Conservation (phyloP, 2,888 invertebrate species). For the Danaus chrysippus region DNA sequence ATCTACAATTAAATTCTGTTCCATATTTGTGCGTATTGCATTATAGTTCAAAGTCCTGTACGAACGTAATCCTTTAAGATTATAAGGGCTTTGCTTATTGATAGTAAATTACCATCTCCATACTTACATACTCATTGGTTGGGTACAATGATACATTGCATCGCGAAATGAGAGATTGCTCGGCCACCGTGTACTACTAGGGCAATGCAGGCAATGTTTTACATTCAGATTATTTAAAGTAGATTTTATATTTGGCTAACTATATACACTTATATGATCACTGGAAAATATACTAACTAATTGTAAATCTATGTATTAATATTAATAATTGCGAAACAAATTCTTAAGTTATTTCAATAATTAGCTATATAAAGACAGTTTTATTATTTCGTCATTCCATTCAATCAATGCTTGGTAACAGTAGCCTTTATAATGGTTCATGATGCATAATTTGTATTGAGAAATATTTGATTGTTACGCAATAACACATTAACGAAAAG, state of each 20-base stretch:
- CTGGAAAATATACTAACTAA: too few species aligned
- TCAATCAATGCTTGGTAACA: constrained; percentile 1
- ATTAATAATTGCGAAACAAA: too few species aligned
- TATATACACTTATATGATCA: background rate
- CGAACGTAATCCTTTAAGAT: background rate
- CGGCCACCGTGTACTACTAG: constrained; percentile 40
- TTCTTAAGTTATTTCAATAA: too few species aligned
- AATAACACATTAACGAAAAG: background rate
- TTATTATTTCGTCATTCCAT: background rate
- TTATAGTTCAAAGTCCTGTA: background rate
- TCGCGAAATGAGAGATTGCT: constrained; percentile 51
- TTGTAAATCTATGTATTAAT: too few species aligned
- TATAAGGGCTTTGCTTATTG: constrained; percentile 3
- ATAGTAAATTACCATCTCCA: constrained; percentile 42
- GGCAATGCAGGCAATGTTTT: constrained; percentile 12
- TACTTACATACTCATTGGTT: constrained; percentile 22
- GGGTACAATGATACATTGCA: constrained; percentile 55
- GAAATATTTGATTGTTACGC: constrained; percentile 3
- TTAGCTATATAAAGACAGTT: background rate
- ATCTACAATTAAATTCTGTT: too few species aligned
- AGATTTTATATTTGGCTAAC: constrained; percentile 13
- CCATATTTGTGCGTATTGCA: too few species aligned
- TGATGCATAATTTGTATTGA: constrained; percentile 7
- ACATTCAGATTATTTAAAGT: constrained; percentile 19
- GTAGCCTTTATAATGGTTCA: background rate